Evolutionary conservation across 2,888 invertebrate species (phyloP).

Genomic region (Scelioninae gen. 2): DNA sequence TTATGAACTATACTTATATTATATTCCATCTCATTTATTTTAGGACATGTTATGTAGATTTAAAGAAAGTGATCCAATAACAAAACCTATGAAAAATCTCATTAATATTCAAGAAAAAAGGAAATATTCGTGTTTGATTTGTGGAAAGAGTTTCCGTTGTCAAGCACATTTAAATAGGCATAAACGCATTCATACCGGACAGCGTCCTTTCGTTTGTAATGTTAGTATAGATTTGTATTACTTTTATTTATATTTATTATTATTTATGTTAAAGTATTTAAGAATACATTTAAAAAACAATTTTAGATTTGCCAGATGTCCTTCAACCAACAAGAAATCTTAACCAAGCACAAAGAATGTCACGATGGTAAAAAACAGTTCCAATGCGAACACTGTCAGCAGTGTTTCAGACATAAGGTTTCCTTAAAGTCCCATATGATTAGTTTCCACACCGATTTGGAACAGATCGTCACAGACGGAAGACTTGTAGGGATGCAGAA

Average conservation of each 20-base stretch:
- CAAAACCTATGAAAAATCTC: constrained; percentile 51
- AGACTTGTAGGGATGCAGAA: constrained; percentile 56
- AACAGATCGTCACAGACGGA: constrained; percentile 50
- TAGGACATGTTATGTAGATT: constrained; percentile 71
- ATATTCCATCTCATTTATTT: constrained; percentile 15
- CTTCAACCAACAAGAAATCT: constrained; percentile 72
- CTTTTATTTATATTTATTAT: constrained; percentile 1
- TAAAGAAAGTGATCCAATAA: constrained; percentile 65
- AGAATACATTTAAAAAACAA: no score
- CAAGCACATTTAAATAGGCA: constrained; percentile 78
- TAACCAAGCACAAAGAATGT: constrained; percentile 70
- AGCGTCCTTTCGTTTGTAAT: constrained; percentile 78
- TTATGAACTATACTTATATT: no score
- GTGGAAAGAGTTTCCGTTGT: constrained; percentile 78
- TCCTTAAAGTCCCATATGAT: constrained; percentile 72
- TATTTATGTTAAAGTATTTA: no score
- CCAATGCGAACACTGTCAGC: constrained; percentile 71
- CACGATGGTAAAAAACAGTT: constrained; percentile 71
- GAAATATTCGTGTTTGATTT: constrained; percentile 70
- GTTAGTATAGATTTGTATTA: constrained; percentile 59
- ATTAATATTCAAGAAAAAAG: constrained; percentile 49
- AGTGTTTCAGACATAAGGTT: constrained; percentile 71
- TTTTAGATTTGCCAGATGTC: constrained; percentile 72
- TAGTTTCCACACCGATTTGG: constrained; percentile 69
- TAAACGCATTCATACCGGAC: constrained; percentile 77